Base-by-base conservation (phyloP, 2,113 vertebrate species). In the Takifugu flavidus region DNA sequence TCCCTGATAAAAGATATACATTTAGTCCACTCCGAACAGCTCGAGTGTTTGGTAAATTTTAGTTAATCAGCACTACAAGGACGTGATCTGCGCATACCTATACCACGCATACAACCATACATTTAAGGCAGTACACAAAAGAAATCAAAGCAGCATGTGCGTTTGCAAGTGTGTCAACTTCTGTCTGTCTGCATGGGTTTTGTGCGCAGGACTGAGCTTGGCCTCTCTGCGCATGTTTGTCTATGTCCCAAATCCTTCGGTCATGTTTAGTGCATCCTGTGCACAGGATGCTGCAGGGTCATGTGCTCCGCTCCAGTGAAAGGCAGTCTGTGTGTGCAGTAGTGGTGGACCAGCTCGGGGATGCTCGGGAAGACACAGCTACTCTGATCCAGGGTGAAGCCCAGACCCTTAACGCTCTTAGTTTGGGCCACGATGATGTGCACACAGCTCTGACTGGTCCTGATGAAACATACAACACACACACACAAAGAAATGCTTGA, bases 381-480 rank as follows among this genome's bases (percentile, higher is more conserved):
- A 2, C 91, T 92, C 89, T 98, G 95, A 79, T 95, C 88, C 78
- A 98, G 91, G 0, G 96, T 98, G 86, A 93, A 98, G 58, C 92
- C 93, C 80, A 85, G 45, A 31, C 88, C 82, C 56, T 89, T 89
- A 77, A 78, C 92, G 79, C 95, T 94, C 70, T 95, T 98, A 39
- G 96, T 98, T 90, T 98, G 95, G 4, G 96, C 95, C 83, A 98
- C 94, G 4, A 98, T 96, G 90, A 98, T 98, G 88, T 98, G 96
- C 44, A 98, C 96, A 3, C 95, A 98, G 20, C 94, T 94, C 74
- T 98, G 96, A 74, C 95, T 98, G 31, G 96, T 98, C 89, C 96
- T 98, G 78, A 14, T 5, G 45, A 11, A 57, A 29, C 5, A 62
- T 26, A 54, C 63, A 2, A 61, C 13, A 62, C 10, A 57, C n/a